Evolutionary conservation across 2,113 vertebrate species (phyloP).

Genomic region (Engraulis encrasicolus): DNA sequence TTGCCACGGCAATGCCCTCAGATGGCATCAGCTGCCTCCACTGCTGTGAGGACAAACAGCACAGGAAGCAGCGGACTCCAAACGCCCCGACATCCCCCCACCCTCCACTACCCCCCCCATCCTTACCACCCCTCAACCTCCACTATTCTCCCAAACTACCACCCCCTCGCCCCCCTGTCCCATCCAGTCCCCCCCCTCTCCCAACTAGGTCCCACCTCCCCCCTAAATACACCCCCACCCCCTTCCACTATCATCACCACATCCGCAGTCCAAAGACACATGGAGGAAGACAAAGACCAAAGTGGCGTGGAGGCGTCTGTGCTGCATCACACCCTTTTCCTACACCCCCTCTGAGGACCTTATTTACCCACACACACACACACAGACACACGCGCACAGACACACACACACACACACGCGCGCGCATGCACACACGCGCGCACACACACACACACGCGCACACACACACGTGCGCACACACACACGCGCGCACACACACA

Average conservation of each 20-base stretch:
- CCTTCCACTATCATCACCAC: slow-evolving; percentile 3
- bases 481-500: not conserved
- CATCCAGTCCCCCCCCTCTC: not conserved
- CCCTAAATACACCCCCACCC: not conserved
- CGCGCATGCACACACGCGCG: not conserved
- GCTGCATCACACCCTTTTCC: slow-evolving; percentile 35
- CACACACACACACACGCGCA: not conserved
- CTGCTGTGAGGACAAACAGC: slow-evolving; percentile 61
- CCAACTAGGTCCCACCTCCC: slow-evolving; percentile 38
- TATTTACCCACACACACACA: not conserved
- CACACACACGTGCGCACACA: not conserved
- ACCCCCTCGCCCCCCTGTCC: slow-evolving; percentile 31
- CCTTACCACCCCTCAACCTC: too few relatives aligned
- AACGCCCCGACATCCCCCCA: slow-evolving; percentile 50
- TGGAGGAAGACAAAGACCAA: slow-evolving; percentile 65
- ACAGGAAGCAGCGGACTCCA: too few relatives aligned
- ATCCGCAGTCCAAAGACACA: slow-evolving; percentile 44
- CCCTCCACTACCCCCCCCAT: too few relatives aligned
- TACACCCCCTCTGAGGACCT: not conserved
- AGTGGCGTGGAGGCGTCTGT: slow-evolving; percentile 58
- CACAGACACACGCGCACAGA: too few relatives aligned
- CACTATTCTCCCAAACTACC: not conserved
- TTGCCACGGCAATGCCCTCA: slow-evolving; percentile 68
- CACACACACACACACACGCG: not conserved
- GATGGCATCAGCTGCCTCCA: slow-evolving; percentile 75